These are phyloP conservation scores for Daktulosphaira vitifoliae DNA, from an alignment of 1,140 invertebrate species.

Conservation along the genomic window DNA sequence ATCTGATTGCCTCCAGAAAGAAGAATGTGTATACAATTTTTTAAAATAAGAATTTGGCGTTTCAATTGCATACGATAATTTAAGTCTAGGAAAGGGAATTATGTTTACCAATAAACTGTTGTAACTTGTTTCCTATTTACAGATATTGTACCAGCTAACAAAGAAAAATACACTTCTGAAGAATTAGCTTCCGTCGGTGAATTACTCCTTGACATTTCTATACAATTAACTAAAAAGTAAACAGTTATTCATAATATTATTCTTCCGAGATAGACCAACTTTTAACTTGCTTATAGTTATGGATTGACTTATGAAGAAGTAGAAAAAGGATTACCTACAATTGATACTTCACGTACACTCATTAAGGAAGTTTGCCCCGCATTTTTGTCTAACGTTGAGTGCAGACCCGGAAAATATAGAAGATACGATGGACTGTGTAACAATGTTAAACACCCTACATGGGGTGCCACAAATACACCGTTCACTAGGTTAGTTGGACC, in stretches of 20 bases:
- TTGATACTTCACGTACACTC: constrained; percentile 81
- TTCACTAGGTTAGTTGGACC: constrained; percentile 68
- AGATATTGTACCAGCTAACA: constrained; percentile 28
- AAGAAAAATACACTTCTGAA: constrained; percentile 59
- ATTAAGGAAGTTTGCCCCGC: constrained; percentile 80
- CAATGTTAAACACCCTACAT: constrained; percentile 80
- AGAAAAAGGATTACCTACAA: constrained; percentile 73
- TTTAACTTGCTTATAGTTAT: constrained; percentile 51
- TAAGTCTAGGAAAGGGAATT: too few species aligned
- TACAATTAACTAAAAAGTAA: constrained; percentile 76
- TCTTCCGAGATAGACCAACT: neutral
- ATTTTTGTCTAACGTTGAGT: constrained; percentile 76
- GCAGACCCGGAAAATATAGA: constrained; percentile 77
- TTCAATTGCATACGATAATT: too few species aligned
- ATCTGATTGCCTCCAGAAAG: neutral
- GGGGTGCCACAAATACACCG: constrained; percentile 76
- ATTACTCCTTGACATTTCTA: constrained; percentile 72
- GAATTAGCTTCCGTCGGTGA: constrained; percentile 75
- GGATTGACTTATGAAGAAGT: constrained; percentile 76
- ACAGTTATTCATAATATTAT: constrained; percentile 40
- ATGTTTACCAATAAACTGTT: too few species aligned
- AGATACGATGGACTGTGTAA: constrained; percentile 87
- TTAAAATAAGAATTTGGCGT: too few species aligned
- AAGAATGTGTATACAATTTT: too few species aligned
- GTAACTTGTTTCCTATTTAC: neutral